phyloP scores from a whole-genome alignment of 2,113 vertebrate species.

The Charina bottae region DNA sequence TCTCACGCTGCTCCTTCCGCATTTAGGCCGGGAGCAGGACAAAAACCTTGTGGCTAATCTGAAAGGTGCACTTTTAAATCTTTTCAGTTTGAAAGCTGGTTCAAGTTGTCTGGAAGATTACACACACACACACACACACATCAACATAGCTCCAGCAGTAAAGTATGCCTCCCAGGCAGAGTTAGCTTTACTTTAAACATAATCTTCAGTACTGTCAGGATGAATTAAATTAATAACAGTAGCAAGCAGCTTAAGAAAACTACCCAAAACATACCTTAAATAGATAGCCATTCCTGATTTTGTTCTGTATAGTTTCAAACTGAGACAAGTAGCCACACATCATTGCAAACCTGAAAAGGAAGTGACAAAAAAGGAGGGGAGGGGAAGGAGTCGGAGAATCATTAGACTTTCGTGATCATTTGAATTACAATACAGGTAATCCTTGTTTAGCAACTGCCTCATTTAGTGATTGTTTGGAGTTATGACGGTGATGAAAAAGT shows the following conservation, averaged over 20 bases:
- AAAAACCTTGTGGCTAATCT: conserved; percentile 18
- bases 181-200: conserved; percentile 36
- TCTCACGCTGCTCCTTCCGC: neutral
- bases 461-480: neutral
- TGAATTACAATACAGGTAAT: neutral
- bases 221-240: conserved; percentile 59
- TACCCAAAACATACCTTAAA: conserved; percentile 88
- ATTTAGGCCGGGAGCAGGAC: neutral
- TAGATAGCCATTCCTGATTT: conserved; percentile 91
- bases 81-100: conserved; percentile 19
- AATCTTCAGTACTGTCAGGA: conserved; percentile 34
- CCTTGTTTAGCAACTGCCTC: neutral
- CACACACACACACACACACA: conserved; percentile 12
- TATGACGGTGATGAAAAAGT: neutral
- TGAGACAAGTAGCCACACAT: conserved; percentile 93
- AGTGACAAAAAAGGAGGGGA: neutral
- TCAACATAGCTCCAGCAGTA: conserved; percentile 15
- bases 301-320: conserved; percentile 93
- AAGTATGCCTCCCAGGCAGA: conserved; percentile 33
- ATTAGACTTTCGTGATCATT: neutral
- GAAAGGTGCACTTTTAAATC: conserved; percentile 16
- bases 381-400: neutral
- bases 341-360: conserved; percentile 87
- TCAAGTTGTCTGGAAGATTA: neutral
- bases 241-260: conserved; percentile 35